These are phyloP conservation scores for Heliconius ethilla DNA, from an alignment of 2,888 invertebrate species.

Conservation along the genomic window DNA sequence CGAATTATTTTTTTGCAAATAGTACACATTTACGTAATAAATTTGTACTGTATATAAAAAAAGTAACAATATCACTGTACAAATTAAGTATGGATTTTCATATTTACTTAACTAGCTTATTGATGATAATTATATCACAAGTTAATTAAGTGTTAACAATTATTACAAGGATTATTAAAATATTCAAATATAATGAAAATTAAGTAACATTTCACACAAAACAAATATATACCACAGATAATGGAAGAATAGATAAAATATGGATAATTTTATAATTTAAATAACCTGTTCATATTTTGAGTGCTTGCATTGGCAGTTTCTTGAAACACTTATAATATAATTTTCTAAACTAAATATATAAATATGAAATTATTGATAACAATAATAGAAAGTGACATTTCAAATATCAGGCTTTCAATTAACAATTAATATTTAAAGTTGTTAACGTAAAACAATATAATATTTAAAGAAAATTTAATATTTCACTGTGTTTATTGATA, in stretches of 20 bases:
- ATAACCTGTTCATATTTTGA: not conserved
- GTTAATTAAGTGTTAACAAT: not conserved
- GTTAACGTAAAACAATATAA: not conserved
- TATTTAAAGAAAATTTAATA: not conserved
- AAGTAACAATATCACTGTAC: not conserved
- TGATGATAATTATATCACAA: not conserved
- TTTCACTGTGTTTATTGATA: not conserved
- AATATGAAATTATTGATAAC: conserved; percentile 10
- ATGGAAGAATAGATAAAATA: not conserved
- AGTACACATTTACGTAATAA: not conserved
- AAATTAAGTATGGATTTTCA: not conserved
- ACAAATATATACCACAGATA: not conserved
- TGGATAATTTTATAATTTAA: not conserved
- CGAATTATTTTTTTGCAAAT: not conserved
- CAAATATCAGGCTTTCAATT: not conserved
- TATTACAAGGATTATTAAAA: not conserved
- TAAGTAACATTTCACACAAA: not conserved
- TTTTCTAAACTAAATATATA: conserved; percentile 1
- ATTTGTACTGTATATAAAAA: not conserved
- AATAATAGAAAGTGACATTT: conserved; percentile 4
- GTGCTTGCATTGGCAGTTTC: conserved; percentile 24
- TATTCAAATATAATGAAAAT: not conserved
- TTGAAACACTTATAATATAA: conserved; percentile 1
- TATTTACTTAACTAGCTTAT: not conserved
- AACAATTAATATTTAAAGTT: not conserved